A percentile compares a stretch with the other conserved stretches of the same genome.
These are phyloP conservation scores for Habropoda laboriosa DNA, from an alignment of 1,140 invertebrate species.

Conservation along the genomic window DNA sequence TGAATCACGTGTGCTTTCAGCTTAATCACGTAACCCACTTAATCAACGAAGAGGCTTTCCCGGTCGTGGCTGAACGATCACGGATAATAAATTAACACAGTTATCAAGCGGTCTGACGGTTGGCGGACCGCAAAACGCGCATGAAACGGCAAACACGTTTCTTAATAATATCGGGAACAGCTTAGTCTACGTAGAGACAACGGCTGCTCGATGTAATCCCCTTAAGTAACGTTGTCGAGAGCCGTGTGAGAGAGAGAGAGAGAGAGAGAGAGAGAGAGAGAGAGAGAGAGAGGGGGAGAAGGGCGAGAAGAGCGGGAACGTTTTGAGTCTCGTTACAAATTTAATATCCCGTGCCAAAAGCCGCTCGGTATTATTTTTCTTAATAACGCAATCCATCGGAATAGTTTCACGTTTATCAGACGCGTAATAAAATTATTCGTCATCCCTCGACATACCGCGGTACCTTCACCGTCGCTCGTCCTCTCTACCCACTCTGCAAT, in stretches of 20 bases:
- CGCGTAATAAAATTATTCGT: conserved; percentile 22
- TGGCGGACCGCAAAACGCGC: neutral
- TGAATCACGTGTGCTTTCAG: conserved; percentile 50
- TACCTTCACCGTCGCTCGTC: too few relatives aligned
- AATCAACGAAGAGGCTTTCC: conserved; percentile 20
- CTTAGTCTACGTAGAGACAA: neutral
- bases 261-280: too few relatives aligned
- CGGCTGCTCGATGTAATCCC: conserved; percentile 1
- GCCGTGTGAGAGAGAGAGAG: too few relatives aligned
- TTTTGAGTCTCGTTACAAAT: conserved; percentile 8
- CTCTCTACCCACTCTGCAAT: neutral
- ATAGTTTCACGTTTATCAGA: neutral
- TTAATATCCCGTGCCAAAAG: neutral
- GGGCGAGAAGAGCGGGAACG: too few relatives aligned
- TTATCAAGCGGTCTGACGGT: conserved; percentile 1
- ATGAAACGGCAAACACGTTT: neutral
- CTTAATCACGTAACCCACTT: conserved; percentile 51
- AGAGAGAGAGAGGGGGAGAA: too few relatives aligned
- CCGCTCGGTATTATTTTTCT: conserved; percentile 9
- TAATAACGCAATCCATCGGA: neutral
- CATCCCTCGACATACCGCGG: neutral
- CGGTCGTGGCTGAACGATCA: conserved; percentile 11
- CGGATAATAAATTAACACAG: conserved; percentile 31
- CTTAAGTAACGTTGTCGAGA: neutral
- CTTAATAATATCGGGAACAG: conserved; percentile 9